Conservation (phyloP, 2,113 vertebrate genomes). For the Elephantulus edwardii region DNA sequence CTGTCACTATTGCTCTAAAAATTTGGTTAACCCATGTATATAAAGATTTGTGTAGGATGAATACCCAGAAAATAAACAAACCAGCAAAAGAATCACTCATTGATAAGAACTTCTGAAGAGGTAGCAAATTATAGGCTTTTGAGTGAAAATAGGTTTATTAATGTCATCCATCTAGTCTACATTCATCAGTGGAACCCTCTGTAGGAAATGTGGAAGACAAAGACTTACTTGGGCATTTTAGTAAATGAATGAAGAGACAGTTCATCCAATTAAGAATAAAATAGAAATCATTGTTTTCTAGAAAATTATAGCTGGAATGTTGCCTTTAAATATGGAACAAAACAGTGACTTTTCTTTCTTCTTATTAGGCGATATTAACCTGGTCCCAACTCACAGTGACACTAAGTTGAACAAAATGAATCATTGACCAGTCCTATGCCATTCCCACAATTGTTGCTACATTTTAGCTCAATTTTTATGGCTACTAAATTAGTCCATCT, state of each 20-base stretch:
- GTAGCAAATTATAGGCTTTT: not conserved
- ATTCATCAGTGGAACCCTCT: not conserved
- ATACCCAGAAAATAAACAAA: too few species aligned
- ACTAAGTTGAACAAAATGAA: too few species aligned
- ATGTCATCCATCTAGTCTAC: not conserved
- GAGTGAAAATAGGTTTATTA: not conserved
- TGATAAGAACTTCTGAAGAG: not conserved
- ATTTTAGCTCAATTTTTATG: too few species aligned
- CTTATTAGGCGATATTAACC: too few species aligned
- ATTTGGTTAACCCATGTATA: not conserved
- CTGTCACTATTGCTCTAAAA: constrained; percentile 34
- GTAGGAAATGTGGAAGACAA: not conserved
- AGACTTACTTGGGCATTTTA: not conserved
- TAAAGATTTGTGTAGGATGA: not conserved
- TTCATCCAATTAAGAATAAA: not conserved
- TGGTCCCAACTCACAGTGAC: too few species aligned
- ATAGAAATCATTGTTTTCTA: not conserved
- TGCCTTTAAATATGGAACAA: not conserved
- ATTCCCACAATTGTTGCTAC: too few species aligned
- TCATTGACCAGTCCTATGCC: too few species aligned
- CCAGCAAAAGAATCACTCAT: not conserved
- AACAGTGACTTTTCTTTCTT: not conserved
- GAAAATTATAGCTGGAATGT: not conserved
- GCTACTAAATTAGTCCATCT: too few species aligned
- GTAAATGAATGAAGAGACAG: not conserved